Conservation (phyloP, 2,113 vertebrate genomes). For the Meles meles region DNA sequence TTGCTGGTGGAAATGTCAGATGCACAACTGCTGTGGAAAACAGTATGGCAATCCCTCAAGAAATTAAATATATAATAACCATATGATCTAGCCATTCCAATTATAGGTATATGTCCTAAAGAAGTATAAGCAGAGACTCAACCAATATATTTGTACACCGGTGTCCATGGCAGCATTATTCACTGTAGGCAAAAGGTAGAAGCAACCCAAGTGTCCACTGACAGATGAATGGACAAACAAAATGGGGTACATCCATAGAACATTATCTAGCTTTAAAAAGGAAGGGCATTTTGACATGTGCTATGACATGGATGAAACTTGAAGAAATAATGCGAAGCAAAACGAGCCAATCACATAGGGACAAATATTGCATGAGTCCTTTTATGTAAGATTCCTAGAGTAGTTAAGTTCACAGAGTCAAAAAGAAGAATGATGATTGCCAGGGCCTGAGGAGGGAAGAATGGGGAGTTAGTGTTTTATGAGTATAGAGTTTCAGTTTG, state of each 20-base stretch:
- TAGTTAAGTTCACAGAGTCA: background rate
- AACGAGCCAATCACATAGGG: background rate
- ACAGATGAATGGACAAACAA: background rate
- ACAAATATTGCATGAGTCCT: background rate
- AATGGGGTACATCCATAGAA: background rate
- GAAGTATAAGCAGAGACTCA: background rate
- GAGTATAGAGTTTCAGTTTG: background rate
- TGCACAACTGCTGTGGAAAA: background rate
- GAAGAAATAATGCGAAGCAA: background rate
- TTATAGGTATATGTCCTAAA: background rate
- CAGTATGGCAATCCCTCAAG: background rate
- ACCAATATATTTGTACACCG: background rate
- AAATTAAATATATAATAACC: background rate
- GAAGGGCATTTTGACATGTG: background rate
- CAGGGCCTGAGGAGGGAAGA: background rate
- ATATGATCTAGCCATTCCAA: background rate
- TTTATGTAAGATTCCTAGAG: background rate
- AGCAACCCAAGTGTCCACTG: background rate
- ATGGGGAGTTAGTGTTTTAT: background rate
- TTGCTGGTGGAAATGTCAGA: background rate
- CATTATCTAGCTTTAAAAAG: background rate
- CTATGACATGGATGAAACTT: background rate
- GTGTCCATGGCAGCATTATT: background rate
- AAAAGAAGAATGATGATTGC: background rate
- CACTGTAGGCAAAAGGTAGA: background rate